phyloP scores from a whole-genome alignment of 2,888 invertebrate species.

The Lasioglossum zephyrum region DNA sequence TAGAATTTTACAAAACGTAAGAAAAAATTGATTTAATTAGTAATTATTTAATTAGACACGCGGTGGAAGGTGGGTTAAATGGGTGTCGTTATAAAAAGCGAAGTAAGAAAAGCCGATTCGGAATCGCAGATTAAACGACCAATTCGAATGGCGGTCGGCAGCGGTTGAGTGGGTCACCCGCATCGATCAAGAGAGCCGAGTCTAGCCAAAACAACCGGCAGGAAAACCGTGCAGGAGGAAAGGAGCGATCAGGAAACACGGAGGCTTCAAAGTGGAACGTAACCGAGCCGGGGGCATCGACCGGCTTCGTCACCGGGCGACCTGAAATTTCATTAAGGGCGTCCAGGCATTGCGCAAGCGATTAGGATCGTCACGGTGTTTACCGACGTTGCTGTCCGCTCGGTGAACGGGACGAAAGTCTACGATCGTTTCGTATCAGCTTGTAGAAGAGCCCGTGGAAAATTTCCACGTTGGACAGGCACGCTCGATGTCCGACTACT shows the following conservation, averaged over 20 bases:
- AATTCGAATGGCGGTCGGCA: background rate
- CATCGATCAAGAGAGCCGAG: slow-evolving; percentile 27
- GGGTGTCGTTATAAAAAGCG: background rate
- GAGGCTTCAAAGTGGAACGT: slow-evolving; percentile 54
- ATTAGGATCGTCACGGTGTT: slow-evolving; percentile 58
- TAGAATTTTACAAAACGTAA: too few species aligned
- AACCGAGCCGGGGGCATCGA: slow-evolving; percentile 77
- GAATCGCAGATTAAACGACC: slow-evolving; percentile 26
- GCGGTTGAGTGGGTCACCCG: slow-evolving; percentile 46
- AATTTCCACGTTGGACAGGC: slow-evolving; percentile 9
- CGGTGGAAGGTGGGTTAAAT: background rate
- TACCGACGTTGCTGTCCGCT: slow-evolving; percentile 23
- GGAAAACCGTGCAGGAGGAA: slow-evolving; percentile 37
- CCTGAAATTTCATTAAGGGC: slow-evolving; percentile 78
- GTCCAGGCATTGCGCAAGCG: slow-evolving; percentile 64
- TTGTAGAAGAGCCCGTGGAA: slow-evolving; percentile 18
- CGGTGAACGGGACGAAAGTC: slow-evolving; percentile 31
- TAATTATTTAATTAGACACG: too few species aligned
- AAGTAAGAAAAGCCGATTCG: background rate
- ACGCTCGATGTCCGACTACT: background rate
- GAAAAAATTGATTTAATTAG: too few species aligned
- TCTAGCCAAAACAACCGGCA: slow-evolving; percentile 45
- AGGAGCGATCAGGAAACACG: slow-evolving; percentile 44
- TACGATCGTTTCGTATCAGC: background rate
- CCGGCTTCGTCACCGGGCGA: slow-evolving; percentile 66